Evolutionary conservation across 2,888 invertebrate genomes (phyloP).

Genomic region (Melanargia galathea): DNA sequence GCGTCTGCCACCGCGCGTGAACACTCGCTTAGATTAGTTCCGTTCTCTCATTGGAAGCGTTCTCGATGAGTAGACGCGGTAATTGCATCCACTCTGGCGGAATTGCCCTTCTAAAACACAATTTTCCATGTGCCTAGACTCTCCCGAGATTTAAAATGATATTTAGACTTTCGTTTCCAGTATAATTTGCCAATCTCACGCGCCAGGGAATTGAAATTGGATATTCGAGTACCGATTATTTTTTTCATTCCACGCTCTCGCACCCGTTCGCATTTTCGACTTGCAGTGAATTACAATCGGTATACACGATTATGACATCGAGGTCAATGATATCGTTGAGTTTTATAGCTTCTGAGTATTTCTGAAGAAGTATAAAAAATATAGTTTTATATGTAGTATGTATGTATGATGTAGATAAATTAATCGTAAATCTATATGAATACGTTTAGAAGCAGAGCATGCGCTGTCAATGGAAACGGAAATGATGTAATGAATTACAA

Average conservation of each 20-base stretch:
- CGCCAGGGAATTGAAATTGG: slow-evolving; percentile 10
- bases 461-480: slow-evolving; percentile 37
- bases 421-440: slow-evolving; percentile 16
- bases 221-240: background rate
- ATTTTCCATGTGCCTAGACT: slow-evolving; percentile 19
- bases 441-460: slow-evolving; percentile 38
- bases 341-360: slow-evolving; percentile 10
- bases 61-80: slow-evolving; percentile 20
- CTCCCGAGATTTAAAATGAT: slow-evolving; percentile 8
- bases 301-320: slow-evolving; percentile 1
- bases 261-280: background rate
- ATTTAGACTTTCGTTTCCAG: slow-evolving; percentile 8
- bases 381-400: no score
- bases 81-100: slow-evolving; percentile 31
- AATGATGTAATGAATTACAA: slow-evolving; percentile 36
- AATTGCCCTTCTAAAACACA: slow-evolving; percentile 27
- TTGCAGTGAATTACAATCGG: slow-evolving; percentile 14
- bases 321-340: background rate
- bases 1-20: no score
- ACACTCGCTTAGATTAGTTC: no score
- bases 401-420: slow-evolving; percentile 6
- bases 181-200: slow-evolving; percentile 13
- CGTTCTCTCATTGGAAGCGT: slow-evolving; percentile 15
- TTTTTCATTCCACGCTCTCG: slow-evolving; percentile 9
- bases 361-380: slow-evolving; percentile 9